A percentile compares a stretch with the other conserved stretches of the same genome.
Conservation (phyloP, 2,797 vertebrate species). For the Anabas testudineus region DNA sequence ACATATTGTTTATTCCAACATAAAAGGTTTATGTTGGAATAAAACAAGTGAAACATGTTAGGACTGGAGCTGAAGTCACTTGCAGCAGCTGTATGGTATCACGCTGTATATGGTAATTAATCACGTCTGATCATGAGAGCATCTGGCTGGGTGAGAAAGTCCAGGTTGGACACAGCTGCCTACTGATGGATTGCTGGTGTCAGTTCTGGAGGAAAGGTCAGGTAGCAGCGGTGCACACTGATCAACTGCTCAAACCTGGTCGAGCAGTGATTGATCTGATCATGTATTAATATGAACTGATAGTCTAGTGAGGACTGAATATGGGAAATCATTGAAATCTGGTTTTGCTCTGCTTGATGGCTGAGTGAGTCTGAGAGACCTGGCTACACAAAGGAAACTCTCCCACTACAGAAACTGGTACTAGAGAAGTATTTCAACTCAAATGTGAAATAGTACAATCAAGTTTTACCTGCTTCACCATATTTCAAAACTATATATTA, state of each 20-base stretch:
- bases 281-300: slow-evolving; percentile 57
- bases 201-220: slow-evolving; percentile 45
- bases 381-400: too few species aligned
- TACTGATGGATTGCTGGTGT: slow-evolving; percentile 58
- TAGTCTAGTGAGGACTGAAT: slow-evolving; percentile 26
- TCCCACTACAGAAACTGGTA: too few species aligned
- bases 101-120: slow-evolving; percentile 22
- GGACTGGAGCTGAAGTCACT: slow-evolving; percentile 5
- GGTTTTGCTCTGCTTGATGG: slow-evolving; percentile 11
- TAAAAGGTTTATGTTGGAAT: neutral
- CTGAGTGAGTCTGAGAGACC: slow-evolving; percentile 20
- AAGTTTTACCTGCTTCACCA: too few species aligned
- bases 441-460: too few species aligned
- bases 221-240: slow-evolving; percentile 30
- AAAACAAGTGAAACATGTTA: slow-evolving; percentile 5
- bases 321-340: slow-evolving; percentile 38
- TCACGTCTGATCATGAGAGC: slow-evolving; percentile 40
- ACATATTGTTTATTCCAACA: neutral
- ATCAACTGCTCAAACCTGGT: slow-evolving; percentile 40
- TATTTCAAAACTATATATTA: too few species aligned
- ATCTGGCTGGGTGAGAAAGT: slow-evolving; percentile 26
- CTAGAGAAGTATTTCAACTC: too few species aligned
- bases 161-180: slow-evolving; percentile 50
- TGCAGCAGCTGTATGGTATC: slow-evolving; percentile 19
- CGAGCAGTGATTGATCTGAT: slow-evolving; percentile 50